Evolutionary conservation across 2,797 vertebrate genomes (phyloP).

Genomic region (Sylvilagus floridanus): DNA sequence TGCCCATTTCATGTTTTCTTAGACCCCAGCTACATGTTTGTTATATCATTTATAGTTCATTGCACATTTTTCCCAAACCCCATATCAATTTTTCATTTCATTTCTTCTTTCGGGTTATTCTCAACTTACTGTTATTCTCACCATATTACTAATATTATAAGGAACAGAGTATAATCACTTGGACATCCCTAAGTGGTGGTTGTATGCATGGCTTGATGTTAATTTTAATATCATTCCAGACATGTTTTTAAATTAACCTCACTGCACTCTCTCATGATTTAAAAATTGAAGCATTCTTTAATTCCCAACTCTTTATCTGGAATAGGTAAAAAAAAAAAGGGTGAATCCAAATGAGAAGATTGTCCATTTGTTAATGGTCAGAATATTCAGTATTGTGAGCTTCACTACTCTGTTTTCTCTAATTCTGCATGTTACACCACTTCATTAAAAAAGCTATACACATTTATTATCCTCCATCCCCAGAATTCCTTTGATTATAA

Average conservation of each 20-base stretch:
- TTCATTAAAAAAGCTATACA: background rate
- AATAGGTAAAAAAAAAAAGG: background rate
- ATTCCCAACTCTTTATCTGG: background rate
- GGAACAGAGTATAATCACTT: background rate
- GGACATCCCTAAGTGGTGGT: background rate
- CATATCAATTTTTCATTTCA: background rate
- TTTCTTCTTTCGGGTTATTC: conserved; percentile 11
- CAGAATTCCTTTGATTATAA: background rate
- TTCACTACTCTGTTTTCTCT: background rate
- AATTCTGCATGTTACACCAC: background rate
- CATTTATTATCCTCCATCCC: background rate
- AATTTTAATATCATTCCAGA: background rate
- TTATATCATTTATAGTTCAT: background rate
- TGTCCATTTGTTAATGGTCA: background rate
- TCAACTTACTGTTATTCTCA: conserved; percentile 5
- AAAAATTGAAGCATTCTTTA: background rate
- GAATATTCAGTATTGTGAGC: background rate
- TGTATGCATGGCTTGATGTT: background rate
- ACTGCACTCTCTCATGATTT: background rate
- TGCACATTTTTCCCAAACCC: background rate
- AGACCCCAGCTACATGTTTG: background rate
- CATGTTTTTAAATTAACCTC: background rate
- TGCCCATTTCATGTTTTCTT: background rate
- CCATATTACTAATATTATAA: background rate
- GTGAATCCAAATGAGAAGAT: background rate